These are phyloP conservation scores for Sciurus vulgaris DNA, from an alignment of 2,797 vertebrate genomes.

Conservation along the genomic window DNA sequence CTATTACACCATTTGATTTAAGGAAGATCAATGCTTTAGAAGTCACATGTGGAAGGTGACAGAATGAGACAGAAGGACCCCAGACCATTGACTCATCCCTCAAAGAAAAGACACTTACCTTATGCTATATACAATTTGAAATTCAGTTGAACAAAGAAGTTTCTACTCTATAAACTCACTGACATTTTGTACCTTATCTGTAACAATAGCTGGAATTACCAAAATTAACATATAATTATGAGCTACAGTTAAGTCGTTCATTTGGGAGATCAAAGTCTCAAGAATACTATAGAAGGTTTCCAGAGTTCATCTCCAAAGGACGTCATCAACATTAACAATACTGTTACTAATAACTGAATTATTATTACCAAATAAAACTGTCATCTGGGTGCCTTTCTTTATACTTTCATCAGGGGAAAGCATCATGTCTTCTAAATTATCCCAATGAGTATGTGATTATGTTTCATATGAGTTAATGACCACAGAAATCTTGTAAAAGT, in stretches of 20 bases:
- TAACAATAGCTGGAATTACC: background rate
- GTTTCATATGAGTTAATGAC: background rate
- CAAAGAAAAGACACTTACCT: background rate
- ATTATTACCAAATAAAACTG: background rate
- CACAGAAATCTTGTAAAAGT: conserved; percentile 10
- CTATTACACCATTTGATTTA: background rate
- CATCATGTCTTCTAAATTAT: background rate
- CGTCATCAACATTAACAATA: background rate
- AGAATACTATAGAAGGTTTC: background rate
- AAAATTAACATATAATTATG: background rate
- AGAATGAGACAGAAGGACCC: background rate
- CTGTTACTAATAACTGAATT: background rate
- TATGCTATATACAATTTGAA: background rate
- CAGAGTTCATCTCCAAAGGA: background rate
- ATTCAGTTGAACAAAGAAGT: background rate
- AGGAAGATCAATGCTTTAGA: background rate
- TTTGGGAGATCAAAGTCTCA: background rate
- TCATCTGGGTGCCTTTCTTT: background rate
- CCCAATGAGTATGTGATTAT: background rate
- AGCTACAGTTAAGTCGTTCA: background rate
- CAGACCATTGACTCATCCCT: background rate
- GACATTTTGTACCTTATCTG: background rate
- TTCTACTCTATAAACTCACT: background rate
- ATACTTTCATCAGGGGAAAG: background rate
- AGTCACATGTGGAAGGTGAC: background rate